Base-by-base conservation (phyloP, 2,113 vertebrate species). In the Aspiorhynchus laticeps region DNA sequence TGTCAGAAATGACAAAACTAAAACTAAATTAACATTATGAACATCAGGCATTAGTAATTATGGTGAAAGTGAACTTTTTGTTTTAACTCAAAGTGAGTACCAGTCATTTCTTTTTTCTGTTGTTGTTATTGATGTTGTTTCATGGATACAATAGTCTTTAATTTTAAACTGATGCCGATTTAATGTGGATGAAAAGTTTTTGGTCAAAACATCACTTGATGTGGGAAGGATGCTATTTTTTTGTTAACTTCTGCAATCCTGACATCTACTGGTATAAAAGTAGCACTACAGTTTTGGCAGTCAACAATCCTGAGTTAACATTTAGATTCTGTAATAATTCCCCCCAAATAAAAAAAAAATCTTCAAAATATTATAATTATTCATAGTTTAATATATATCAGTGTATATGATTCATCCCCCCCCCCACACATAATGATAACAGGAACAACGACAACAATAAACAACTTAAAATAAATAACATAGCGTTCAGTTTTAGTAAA, bases 251-350 rank as follows among this genome's bases (percentile, higher is more conserved):
- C 26, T 21, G 9, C 69, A 56, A 17, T 84, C 61, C 88, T 88
- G 87, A 83, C 88, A 90, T 85, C 91, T 87, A 69, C 78, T 88
- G 91, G 89, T 10, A 26, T 2, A 65, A 9, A 5, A 19, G 41
- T n/a, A 76, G 17, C 14, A 48, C 46, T 76, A 28, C 74, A 46
- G 24, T 48, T 26, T 76, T 76, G 24, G n/a, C 41, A 46, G 12
- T 26, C 38, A 75, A 15, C 21, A 43, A 43, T 43, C 24, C 24
- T 15, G 2, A 26, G 5, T 48, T 21, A 71, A 12, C 33, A 71
- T 9, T 36, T 26, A 11, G 17, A n/a, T 10, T n/a, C 1, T 26
- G 59, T 26, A 53, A 51, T 51, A 17, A 51, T 51, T 48, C 46
- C 46, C 12, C 46, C 12, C 14, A 53, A 5, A 53, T 53, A 19